Evolutionary conservation across 2,888 invertebrate species (phyloP).

Genomic region (Unio delphinus): DNA sequence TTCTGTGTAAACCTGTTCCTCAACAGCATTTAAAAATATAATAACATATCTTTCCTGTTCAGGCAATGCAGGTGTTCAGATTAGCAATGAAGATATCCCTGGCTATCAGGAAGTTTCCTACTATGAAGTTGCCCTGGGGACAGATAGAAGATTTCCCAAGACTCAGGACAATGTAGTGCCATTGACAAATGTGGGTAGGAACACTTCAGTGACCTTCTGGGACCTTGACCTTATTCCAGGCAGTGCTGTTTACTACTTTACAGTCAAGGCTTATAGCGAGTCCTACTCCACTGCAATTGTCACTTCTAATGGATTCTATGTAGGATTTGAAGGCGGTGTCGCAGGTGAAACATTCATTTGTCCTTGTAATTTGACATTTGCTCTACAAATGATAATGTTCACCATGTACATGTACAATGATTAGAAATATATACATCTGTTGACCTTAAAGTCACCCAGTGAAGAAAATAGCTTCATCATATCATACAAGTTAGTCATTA

Average conservation of each 20-base stretch:
- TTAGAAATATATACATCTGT: too few species aligned
- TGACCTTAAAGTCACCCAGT: too few species aligned
- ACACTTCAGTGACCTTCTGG: slow-evolving; percentile 42
- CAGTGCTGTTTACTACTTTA: slow-evolving; percentile 45
- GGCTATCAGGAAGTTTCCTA: slow-evolving; percentile 35
- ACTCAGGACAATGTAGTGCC: slow-evolving; percentile 49
- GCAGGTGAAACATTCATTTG: slow-evolving; percentile 18
- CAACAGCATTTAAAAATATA: too few species aligned
- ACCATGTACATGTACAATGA: too few species aligned
- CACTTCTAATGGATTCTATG: slow-evolving; percentile 50
- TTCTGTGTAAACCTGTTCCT: too few species aligned
- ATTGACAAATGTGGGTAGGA: slow-evolving; percentile 44
- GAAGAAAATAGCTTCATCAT: too few species aligned
- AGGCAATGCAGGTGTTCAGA: too few species aligned
- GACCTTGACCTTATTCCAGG: slow-evolving; percentile 37
- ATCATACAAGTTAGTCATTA: too few species aligned
- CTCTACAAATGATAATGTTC: too few species aligned
- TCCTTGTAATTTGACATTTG: too few species aligned
- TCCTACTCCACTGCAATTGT: slow-evolving; percentile 37
- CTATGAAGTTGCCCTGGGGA: slow-evolving; percentile 53
- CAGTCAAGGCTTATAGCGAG: slow-evolving; percentile 46
- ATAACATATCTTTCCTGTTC: too few species aligned
- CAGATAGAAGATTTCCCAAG: slow-evolving; percentile 45
- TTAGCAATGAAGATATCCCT: neutral
- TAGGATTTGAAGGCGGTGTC: slow-evolving; percentile 42